Base-by-base conservation (phyloP, 1,140 invertebrate genomes). In the Drosophila dunni region DNA sequence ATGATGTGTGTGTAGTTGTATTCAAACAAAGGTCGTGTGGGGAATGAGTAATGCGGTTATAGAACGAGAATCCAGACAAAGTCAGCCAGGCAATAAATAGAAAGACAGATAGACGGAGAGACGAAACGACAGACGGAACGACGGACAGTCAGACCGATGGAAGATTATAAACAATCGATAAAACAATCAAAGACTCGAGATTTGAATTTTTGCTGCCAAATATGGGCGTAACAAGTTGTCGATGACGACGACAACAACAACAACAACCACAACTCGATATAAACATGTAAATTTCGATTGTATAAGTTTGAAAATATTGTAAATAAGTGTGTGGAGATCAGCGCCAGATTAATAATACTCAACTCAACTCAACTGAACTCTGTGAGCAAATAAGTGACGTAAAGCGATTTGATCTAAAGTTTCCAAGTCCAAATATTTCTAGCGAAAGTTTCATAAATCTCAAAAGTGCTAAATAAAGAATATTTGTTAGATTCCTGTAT, bases 191-290 rank as follows among this genome's bases (percentile, higher is more conserved):
- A 73, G 65, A 73, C 64, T 56, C 61, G 38, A 68, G 70, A 73
- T 73, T 73, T 73, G 70, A 73, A 75, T 75, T 75, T 50, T 75
- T 50, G 65, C 50, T 63, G 66, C 72, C 72, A 75, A 75, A 75
- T 75, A 75, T 75, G 72, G 72, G 45, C 58, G 72, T 74, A 74
- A 69, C 71, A 69, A 74, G 50, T 74, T 69, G 66, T 54, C 36
- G 66, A 62, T 48, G 71, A 50, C 56, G 62, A 64, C 33, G 68
- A 65, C n/a, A 40, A 38, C 38, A 48, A 66, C 7, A 29, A 64
- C 33, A 61, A 65, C n/a, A 40, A 38, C 38, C 40, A 66, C 7
- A 29, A 62, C 33, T 9, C 36, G 50, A 58, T 72, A 51, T 54
- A 29, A 46, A 64, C 51, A 73, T 73, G 70, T 67, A 73, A 73